Evolutionary conservation across 1,140 invertebrate species (phyloP).

Genomic region (Chlorops oryzae): DNA sequence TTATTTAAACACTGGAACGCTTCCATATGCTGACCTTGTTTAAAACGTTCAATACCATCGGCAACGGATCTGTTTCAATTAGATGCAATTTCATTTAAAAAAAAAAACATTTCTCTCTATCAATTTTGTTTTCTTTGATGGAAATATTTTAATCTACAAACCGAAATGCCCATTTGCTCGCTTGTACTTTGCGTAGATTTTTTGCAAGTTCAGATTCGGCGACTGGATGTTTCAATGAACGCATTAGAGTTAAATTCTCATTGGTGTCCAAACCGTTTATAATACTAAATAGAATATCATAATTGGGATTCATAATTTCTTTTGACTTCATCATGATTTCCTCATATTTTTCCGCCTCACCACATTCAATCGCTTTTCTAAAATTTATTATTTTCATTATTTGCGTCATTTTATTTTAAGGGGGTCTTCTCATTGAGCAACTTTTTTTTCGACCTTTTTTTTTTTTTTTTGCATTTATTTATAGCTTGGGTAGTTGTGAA

Average conservation of each 20-base stretch:
- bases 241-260: slow-evolving; percentile 62
- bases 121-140: neutral
- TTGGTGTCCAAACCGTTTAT: slow-evolving; percentile 35
- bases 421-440: too few species aligned
- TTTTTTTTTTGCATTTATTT: too few species aligned
- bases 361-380: too few species aligned
- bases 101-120: too few species aligned
- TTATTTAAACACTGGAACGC: slow-evolving; percentile 94
- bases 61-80: slow-evolving; percentile 65
- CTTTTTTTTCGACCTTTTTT: too few species aligned
- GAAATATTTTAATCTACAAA: slow-evolving; percentile 11
- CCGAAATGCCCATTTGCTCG: slow-evolving; percentile 82
- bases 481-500: too few species aligned
- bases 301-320: slow-evolving; percentile 85
- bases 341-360: slow-evolving; percentile 61
- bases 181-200: slow-evolving; percentile 79
- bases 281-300: slow-evolving; percentile 50
- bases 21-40: slow-evolving; percentile 81
- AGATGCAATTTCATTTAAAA: too few species aligned
- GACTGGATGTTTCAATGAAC: slow-evolving; percentile 64
- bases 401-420: too few species aligned
- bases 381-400: too few species aligned
- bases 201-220: slow-evolving; percentile 72
- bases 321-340: slow-evolving; percentile 75
- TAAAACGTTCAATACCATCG: slow-evolving; percentile 91